Conservation (phyloP, 2,888 invertebrate genomes). For the Mythimna lalbum region DNA sequence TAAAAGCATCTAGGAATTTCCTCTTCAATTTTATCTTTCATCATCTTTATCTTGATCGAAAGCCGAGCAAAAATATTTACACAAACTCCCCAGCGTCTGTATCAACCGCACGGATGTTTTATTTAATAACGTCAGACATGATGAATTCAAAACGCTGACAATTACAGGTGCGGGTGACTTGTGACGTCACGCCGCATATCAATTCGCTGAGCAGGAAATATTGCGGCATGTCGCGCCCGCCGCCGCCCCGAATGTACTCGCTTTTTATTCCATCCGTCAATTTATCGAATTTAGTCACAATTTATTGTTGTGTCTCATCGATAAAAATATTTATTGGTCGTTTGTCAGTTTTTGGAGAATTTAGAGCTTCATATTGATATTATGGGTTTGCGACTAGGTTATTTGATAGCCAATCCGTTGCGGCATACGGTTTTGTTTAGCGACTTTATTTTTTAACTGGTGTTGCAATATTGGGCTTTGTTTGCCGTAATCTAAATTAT, state of each 20-base stretch:
- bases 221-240: slow-evolving; percentile 52
- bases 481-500: slow-evolving; percentile 37
- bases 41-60: slow-evolving; percentile 52
- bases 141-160: slow-evolving; percentile 70
- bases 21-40: slow-evolving; percentile 33
- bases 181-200: slow-evolving; percentile 58
- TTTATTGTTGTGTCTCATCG: slow-evolving; percentile 69
- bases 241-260: slow-evolving; percentile 45
- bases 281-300: slow-evolving; percentile 70
- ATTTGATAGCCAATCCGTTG: slow-evolving; percentile 58
- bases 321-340: slow-evolving; percentile 70
- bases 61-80: slow-evolving; percentile 48
- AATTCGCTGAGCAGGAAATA: slow-evolving; percentile 60
- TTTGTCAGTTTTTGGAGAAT: slow-evolving; percentile 66
- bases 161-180: slow-evolving; percentile 73
- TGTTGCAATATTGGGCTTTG: slow-evolving; percentile 17
- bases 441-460: slow-evolving; percentile 26
- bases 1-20: slow-evolving; percentile 48
- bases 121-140: slow-evolving; percentile 75
- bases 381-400: slow-evolving; percentile 43
- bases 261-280: slow-evolving; percentile 68
- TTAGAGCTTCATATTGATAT: slow-evolving; percentile 63
- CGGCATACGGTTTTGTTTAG: slow-evolving; percentile 40
- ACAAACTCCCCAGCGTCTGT: slow-evolving; percentile 24
- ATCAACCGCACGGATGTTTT: slow-evolving; percentile 62